A percentile compares a stretch with the other conserved stretches of the same genome.
phyloP scores from a whole-genome alignment of 2,888 invertebrate genomes.

The Tachina lurida region DNA sequence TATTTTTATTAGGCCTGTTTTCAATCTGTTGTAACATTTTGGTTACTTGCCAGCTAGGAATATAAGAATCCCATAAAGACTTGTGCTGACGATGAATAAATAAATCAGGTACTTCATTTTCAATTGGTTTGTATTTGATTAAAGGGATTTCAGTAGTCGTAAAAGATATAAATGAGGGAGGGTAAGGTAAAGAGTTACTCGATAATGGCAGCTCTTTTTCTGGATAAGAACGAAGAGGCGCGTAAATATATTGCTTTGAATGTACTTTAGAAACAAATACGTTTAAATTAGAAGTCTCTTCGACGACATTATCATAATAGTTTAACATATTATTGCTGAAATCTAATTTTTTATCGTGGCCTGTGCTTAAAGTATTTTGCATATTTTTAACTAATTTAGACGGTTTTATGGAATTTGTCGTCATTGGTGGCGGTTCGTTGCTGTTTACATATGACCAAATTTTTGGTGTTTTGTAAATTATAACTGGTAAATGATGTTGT shows the following conservation, averaged over 20 bases:
- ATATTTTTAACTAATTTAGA: slow-evolving; percentile 32
- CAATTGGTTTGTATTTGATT: not conserved
- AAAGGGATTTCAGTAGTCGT: slow-evolving; percentile 72
- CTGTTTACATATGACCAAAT: slow-evolving; percentile 75
- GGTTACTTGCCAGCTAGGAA: slow-evolving; percentile 84
- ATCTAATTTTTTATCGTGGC: slow-evolving; percentile 70
- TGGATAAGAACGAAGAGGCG: slow-evolving; percentile 75
- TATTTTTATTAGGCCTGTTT: not conserved
- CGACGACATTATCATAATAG: slow-evolving; percentile 29
- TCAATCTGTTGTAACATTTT: slow-evolving; percentile 75
- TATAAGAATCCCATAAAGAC: slow-evolving; percentile 85
- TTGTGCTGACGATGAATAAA: slow-evolving; percentile 81
- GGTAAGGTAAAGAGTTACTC: slow-evolving; percentile 77
- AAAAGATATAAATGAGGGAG: slow-evolving; percentile 80
- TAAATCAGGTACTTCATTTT: slow-evolving; percentile 75
- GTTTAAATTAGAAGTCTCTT: not conserved
- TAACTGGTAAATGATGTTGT: slow-evolving; percentile 52
- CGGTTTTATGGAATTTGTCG: slow-evolving; percentile 52
- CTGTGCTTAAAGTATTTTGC: slow-evolving; percentile 49
- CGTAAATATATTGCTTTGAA: slow-evolving; percentile 80
- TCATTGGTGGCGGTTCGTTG: slow-evolving; percentile 71
- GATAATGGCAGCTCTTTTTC: slow-evolving; percentile 67
- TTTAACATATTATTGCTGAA: slow-evolving; percentile 71
- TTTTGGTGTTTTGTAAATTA: slow-evolving; percentile 55
- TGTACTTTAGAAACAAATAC: not conserved